phyloP scores from a whole-genome alignment of 1,140 invertebrate species.

The Proctacanthus coquilletti region DNA sequence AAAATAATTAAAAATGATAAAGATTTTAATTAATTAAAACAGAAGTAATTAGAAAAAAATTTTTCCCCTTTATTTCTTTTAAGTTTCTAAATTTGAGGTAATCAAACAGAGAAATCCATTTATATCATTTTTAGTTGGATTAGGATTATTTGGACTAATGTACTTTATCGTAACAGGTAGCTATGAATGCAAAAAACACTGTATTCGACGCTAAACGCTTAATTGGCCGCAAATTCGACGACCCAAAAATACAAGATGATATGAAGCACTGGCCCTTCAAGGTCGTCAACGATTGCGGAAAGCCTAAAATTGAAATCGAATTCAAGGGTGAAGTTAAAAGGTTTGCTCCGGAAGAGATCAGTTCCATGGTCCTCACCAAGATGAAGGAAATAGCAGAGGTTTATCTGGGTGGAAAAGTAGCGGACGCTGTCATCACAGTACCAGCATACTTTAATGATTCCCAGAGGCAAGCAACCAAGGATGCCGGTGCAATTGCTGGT shows the following conservation, averaged over 20 bases:
- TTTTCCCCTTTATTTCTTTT: no score
- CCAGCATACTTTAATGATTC: conserved; percentile 53
- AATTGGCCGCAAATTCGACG: conserved; percentile 62
- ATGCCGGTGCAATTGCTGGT: conserved; percentile 59
- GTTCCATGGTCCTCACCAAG: conserved; percentile 70
- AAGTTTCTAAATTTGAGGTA: no score
- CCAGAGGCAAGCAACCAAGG: conserved; percentile 53
- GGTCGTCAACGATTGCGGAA: conserved; percentile 48
- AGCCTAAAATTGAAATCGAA: conserved; percentile 61
- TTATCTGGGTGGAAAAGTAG: conserved; percentile 37
- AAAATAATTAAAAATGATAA: no score
- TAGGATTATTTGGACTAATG: no score
- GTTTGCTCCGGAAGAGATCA: conserved; percentile 75
- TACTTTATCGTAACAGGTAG: no score
- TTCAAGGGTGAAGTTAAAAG: conserved; percentile 59
- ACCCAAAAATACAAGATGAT: conserved; percentile 56
- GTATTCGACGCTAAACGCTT: conserved; percentile 70
- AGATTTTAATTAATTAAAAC: no score
- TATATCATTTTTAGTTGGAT: no score
- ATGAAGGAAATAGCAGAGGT: conserved; percentile 54
- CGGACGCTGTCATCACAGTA: conserved; percentile 52
- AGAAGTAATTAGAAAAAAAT: no score
- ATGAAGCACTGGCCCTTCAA: conserved; percentile 69
- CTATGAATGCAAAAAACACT: conserved; percentile 75
- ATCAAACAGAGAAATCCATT: no score